These are phyloP conservation scores for Drosophila suboccidentalis DNA, from an alignment of 2,888 invertebrate genomes.

Conservation along the genomic window DNA sequence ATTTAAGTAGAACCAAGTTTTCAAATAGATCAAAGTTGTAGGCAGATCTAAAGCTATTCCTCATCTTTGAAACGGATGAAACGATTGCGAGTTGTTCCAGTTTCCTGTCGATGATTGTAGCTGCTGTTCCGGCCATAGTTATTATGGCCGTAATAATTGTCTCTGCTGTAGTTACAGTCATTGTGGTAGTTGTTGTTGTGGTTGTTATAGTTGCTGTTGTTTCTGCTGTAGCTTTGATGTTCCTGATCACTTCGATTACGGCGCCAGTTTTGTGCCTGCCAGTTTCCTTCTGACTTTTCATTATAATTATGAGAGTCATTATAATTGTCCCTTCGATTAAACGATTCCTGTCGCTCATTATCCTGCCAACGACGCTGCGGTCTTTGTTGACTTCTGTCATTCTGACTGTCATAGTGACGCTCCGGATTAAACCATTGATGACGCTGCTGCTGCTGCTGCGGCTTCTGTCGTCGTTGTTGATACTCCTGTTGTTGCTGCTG, in stretches of 20 bases:
- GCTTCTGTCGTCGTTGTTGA: background rate
- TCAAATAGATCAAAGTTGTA: background rate
- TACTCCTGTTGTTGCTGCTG: background rate
- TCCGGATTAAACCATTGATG: background rate
- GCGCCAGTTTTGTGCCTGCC: background rate
- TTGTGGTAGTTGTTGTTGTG: background rate
- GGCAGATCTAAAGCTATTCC: background rate
- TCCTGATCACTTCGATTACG: background rate
- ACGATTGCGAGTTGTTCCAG: background rate
- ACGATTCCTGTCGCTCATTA: background rate
- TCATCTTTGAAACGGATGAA: background rate
- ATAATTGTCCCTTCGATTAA: background rate
- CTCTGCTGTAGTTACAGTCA: slow-evolving; percentile 1
- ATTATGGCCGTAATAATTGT: slow-evolving; percentile 7
- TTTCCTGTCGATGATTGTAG: background rate
- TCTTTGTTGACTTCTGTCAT: background rate
- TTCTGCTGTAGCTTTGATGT: background rate
- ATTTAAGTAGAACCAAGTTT: slow-evolving; percentile 5
- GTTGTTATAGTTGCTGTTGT: slow-evolving; percentile 1
- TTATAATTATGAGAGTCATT: background rate
- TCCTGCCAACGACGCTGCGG: background rate
- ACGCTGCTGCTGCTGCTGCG: background rate
- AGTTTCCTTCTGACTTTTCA: background rate
- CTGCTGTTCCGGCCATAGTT: slow-evolving; percentile 5
- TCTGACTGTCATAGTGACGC: background rate